A percentile compares a stretch with the other conserved stretches of the same genome.
These are phyloP conservation scores for Dinocampus coccinellae DNA, from an alignment of 2,888 invertebrate species.

Conservation along the genomic window DNA sequence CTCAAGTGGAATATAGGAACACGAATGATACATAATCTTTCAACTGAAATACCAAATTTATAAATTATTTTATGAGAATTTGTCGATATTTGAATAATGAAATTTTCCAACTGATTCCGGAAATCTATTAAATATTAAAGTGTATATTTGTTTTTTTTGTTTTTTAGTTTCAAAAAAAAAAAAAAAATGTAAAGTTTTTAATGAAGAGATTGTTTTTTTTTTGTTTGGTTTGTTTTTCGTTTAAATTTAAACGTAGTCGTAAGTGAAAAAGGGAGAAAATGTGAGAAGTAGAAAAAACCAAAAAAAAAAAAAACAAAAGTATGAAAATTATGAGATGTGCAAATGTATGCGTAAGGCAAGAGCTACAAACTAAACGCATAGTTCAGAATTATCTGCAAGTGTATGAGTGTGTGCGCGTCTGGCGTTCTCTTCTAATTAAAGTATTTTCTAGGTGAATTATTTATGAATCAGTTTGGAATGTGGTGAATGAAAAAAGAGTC, in stretches of 20 bases:
- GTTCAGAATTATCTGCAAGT: conserved; percentile 49
- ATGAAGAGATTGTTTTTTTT: too few species aligned
- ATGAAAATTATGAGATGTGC: conserved; percentile 45
- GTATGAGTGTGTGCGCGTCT: not conserved
- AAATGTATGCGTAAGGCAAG: conserved; percentile 46
- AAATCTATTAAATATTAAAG: too few species aligned
- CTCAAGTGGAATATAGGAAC: not conserved
- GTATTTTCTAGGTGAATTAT: conserved; percentile 59
- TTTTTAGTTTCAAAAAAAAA: too few species aligned
- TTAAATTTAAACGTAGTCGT: not conserved
- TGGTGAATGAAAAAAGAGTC: conserved; percentile 26
- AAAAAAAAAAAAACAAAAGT: conserved; percentile 23
- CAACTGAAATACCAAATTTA: not conserved
- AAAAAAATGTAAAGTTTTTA: too few species aligned
- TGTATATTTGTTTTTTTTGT: too few species aligned
- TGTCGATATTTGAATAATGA: too few species aligned
- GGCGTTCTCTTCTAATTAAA: conserved; percentile 53
- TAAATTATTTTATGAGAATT: too few species aligned
- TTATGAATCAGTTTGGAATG: conserved; percentile 49
- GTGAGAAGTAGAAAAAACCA: conserved; percentile 3
- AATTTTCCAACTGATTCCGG: too few species aligned
- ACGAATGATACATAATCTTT: not conserved
- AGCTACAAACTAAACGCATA: conserved; percentile 48
- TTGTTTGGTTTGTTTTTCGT: too few species aligned
- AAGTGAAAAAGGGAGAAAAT: not conserved